phyloP scores from a whole-genome alignment of 64 coral and sea anemone species.

The Catalaphyllia jardinei region DNA sequence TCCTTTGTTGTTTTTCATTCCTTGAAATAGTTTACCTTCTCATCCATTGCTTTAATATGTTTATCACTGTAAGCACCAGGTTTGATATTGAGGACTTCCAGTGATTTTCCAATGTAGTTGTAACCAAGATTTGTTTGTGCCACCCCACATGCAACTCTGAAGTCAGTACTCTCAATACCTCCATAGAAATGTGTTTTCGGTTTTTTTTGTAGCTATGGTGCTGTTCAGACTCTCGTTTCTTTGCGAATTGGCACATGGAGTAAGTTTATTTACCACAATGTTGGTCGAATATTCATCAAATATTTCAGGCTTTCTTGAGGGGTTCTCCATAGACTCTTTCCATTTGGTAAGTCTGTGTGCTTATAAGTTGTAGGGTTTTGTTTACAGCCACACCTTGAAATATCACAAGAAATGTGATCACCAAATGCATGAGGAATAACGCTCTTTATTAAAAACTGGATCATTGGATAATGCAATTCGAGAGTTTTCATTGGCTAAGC shows the following conservation, averaged over 20 bases:
- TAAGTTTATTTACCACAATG: constrained; percentile 40
- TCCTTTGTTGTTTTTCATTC: constrained; percentile 31
- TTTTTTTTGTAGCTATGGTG: constrained; percentile 13
- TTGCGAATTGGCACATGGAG: constrained; percentile 25
- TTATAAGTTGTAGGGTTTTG: constrained; percentile 24
- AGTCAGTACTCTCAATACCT: constrained; percentile 36
- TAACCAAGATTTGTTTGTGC: constrained; percentile 43
- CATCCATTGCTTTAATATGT: constrained; percentile 35
- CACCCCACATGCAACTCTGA: constrained; percentile 17
- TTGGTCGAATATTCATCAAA: constrained; percentile 51
- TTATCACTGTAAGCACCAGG: constrained; percentile 4
- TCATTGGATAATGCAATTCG: too few species aligned
- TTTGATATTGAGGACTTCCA: constrained; percentile 39
- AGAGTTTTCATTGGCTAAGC: too few species aligned
- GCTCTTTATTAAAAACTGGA: too few species aligned
- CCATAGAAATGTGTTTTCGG: constrained; percentile 44
- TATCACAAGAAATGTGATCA: constrained; percentile 37
- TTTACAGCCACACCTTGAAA: constrained; percentile 50
- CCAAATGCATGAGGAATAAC: constrained; percentile 72
- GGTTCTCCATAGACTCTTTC: constrained; percentile 57
- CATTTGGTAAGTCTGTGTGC: constrained; percentile 60
- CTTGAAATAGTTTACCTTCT: constrained; percentile 14
- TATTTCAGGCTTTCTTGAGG: not conserved
- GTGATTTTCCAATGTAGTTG: constrained; percentile 25
- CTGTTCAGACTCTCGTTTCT: constrained; percentile 47